Base-by-base conservation (phyloP, 2,113 vertebrate genomes). In the Charadrius vociferus region DNA sequence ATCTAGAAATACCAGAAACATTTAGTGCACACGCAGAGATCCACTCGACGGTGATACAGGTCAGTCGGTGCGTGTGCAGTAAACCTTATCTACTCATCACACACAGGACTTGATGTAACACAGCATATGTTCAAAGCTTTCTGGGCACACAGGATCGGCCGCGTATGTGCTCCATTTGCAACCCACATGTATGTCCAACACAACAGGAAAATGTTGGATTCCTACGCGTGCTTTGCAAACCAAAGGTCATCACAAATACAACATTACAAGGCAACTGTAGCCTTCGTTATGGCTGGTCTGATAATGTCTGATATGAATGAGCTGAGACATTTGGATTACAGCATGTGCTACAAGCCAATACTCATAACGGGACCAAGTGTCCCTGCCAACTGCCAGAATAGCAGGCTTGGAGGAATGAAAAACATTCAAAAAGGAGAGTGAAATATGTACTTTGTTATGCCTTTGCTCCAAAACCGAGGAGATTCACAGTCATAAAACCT, bases 301-400 rank as follows among this genome's bases (percentile, higher is more conserved):
- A 7, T 3, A 32, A 18, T 0, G 2, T 30, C 29, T 23, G 84
- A 3, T 13, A 41, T 30, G 34, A 93, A 68, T n/a, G 63, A 92
- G 88, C 61, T 12, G 36, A 39, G 74, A 70, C n/a, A 22, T 18
- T 77, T 52, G 81, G 86, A 49, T 37, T 43, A n/a, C 2, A 11
- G 32, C 0, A 1, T 9, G 36, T 62, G 37, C 27, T 53, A 41
- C 4, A 27, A 70, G 86, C 80, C 91, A 95, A 29, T 39, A n/a
- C n/a, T 50, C 11, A 1, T 13, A 53, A 83, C 0, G 0, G 53
- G 58, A 66, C 29, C 27, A 7, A 7, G 1, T 1, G 11, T 50
- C 27, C 82, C 63, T 86, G 88, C 83, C 90, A 95, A 45, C 1
- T 55, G 49, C 61, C 82, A 20, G 70, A 70, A 92, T 43, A 81